Evolutionary conservation across 53 echinoderm and acorn worm species (phyloP), one percentile per base, ranked within the genome.

Genomic region (Holothuria scabra): DNA sequence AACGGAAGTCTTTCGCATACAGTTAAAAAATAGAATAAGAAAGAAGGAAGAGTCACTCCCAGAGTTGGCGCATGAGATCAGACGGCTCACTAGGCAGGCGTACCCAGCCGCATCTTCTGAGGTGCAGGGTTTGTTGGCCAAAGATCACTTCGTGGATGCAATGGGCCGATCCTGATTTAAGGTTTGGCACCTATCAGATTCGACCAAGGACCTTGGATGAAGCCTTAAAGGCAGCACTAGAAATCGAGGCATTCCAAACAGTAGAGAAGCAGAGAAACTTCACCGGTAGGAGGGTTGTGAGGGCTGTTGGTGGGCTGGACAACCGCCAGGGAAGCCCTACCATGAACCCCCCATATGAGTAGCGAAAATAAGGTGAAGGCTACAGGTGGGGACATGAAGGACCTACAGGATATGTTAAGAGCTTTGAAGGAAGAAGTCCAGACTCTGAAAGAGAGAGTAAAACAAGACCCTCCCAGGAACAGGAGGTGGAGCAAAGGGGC

Each of bases 121-220:
- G 2, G 35, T 80, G 35, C 69, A 28, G 13, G 82, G 81, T 8
- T 1, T 4, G 4, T 29, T 85, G 72, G 85, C 70, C 1, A 68
- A 24, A 32, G 86, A 80, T 58, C 85, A 80, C 58, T 90, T 90
- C 44, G 7, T 85, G 25, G 90, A 90, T 44, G 81, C 89, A 22
- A 4, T 89, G 24, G 21, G 26, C n/a, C 3, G 90, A 90, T n/a
- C 48, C 74, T 18, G 65, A 86, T 12, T 29, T 85, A 7, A 23
- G 81, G 8, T 46, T 61, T 5, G 59, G 86, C 29, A 24, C 86
- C 1, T 72, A 52, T 22, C 81, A 81, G 20, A 8, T 12, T 1
- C 38, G 65, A 33, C 81, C 90, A 3, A 20, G 22, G 4, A 81
- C 46, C 21, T 68, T 86, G 18, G 81, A 85, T 41, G 81, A 81